Evolutionary conservation across 2,888 invertebrate species (phyloP), one percentile per base, ranked within the genome.

Genomic region (Alentia gelatinosa): DNA sequence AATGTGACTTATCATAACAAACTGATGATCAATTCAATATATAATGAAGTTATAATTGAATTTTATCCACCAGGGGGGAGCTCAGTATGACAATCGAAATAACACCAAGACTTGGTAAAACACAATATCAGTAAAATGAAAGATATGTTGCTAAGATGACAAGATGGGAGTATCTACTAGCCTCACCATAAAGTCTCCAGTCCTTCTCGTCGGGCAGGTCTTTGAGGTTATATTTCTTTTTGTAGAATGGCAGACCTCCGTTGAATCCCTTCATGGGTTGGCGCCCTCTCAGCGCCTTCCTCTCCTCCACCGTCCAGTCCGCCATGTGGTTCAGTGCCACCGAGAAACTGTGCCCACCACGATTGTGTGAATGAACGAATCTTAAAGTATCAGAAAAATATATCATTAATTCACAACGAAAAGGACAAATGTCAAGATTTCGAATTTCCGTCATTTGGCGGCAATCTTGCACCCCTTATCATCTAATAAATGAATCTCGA

Each of bases 261-360:
- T 98, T 98, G 94, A 97, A 97, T 0, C 97, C 97, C 37, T 97
- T 97, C 50, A 93, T 93, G 90, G 94, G 93, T 33, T 92, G 91
- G 90, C 93, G 93, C 0, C 96, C 96, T 86, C 94, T 94, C 93
- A 95, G 93, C 33, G 94, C 39, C 91, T 94, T 94, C 92, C 98
- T 94, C 96, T 99, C 99, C 0, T 97, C 96, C 0, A 98, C 97
- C 0, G 97, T 97, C 92, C 97, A 97, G 96, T 99, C 99, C 0
- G 98, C 97, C 91, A 99, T 96, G 95, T 99, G 98, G 96, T 99
- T 99, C 7, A 99, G 97, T 0, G 97, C 97, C 94, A 99, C 95
- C 0, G 97, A 97, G 96, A 97, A 99, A 0, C 97, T 97, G 90
- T 97, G 96, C 74, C 97, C 97, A 0, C 97, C 97, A 89, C 98